Percentiles rank a stretch among this genome's conserved stretches.
These are phyloP conservation scores for Diadegma fenestrale DNA, from an alignment of 2,888 invertebrate genomes.

Conservation along the genomic window DNA sequence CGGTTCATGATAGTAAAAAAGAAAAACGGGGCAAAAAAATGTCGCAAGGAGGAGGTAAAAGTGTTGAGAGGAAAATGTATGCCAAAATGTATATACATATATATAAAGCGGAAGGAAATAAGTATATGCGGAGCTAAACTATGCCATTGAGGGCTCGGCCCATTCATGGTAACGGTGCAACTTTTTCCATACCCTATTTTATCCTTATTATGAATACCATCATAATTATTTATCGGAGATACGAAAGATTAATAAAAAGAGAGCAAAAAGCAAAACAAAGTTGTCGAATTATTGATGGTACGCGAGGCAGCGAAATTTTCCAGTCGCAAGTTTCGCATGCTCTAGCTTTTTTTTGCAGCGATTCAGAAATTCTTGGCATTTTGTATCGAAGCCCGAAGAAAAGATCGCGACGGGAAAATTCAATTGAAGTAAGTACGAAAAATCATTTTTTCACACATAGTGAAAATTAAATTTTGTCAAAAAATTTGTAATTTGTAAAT, in stretches of 20 bases:
- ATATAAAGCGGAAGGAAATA: conserved; percentile 8
- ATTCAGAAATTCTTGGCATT: neutral
- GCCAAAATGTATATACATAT: conserved; percentile 16
- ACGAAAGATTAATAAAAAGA: neutral
- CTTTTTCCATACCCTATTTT: neutral
- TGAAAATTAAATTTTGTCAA: too few relatives aligned
- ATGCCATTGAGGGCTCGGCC: conserved; percentile 58
- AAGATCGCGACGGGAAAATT: neutral
- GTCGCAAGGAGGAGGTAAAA: conserved; percentile 27
- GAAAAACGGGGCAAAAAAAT: conserved; percentile 34
- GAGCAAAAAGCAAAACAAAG: neutral
- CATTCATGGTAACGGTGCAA: conserved; percentile 37
- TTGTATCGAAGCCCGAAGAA: neutral
- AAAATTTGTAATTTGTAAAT: too few relatives aligned
- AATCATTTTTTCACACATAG: too few relatives aligned
- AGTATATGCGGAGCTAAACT: conserved; percentile 42
- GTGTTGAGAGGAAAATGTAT: conserved; percentile 34
- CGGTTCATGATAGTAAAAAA: conserved; percentile 51
- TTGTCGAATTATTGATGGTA: conserved; percentile 51
- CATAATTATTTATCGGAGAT: neutral
- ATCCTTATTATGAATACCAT: neutral
- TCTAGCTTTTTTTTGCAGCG: too few relatives aligned
- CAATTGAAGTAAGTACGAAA: too few relatives aligned
- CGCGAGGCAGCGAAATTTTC: conserved; percentile 63
- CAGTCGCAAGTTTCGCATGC: conserved; percentile 64